Conservation (phyloP, 2,888 invertebrate species). For the Noctua comes region DNA sequence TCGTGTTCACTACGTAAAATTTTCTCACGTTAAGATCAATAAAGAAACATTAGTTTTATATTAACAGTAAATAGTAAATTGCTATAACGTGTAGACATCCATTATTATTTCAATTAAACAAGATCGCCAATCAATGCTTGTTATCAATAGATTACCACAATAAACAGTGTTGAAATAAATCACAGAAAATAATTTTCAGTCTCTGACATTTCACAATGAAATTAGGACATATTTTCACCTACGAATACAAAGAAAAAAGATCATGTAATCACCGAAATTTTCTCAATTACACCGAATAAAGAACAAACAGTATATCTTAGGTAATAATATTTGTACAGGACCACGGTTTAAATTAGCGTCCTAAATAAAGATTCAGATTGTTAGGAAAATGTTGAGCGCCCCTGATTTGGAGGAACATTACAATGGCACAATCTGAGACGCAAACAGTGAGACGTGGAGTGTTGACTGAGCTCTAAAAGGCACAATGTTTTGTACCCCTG, state of each 20-base stretch:
- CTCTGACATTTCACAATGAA: not conserved
- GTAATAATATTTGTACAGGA: constrained; percentile 66
- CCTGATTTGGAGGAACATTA: constrained; percentile 62
- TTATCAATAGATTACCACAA: not conserved
- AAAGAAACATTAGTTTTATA: too few relatives aligned
- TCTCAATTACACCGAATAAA: constrained; percentile 57
- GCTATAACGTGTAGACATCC: not conserved
- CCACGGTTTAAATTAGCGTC: constrained; percentile 63
- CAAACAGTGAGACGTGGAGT: constrained; percentile 66
- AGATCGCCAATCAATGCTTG: constrained; percentile 1
- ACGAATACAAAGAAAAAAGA: not conserved
- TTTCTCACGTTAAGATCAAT: not conserved
- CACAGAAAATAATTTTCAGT: not conserved
- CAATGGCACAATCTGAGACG: constrained; percentile 65
- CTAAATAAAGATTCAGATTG: constrained; percentile 70
- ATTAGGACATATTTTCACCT: not conserved
- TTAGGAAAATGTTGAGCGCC: constrained; percentile 71
- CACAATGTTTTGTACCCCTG: constrained; percentile 76
- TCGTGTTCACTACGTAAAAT: not conserved
- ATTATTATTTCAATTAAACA: constrained; percentile 6
- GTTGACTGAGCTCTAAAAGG: constrained; percentile 78
- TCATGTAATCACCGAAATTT: constrained; percentile 31
- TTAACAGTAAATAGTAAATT: not conserved
- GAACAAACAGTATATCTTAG: constrained; percentile 45
- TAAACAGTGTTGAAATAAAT: constrained; percentile 4